Percentiles rank a stretch among this genome's conserved stretches.
phyloP scores from a whole-genome alignment of 1,140 invertebrate species.

The Camponotus floridanus region DNA sequence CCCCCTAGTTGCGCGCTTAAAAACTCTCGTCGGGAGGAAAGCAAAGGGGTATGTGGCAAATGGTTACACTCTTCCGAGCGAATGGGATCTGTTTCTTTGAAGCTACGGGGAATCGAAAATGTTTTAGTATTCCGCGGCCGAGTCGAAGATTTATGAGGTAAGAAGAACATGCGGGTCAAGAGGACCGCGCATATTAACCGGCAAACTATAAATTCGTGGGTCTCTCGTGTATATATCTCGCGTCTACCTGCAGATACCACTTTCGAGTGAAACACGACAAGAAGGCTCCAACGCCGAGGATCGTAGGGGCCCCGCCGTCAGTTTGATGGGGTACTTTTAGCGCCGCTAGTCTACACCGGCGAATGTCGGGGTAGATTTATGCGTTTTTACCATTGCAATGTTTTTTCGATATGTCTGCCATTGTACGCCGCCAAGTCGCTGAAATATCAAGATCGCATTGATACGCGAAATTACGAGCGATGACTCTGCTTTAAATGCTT shows the following conservation, averaged over 20 bases:
- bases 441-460: slow-evolving; percentile 57
- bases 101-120: slow-evolving; percentile 62
- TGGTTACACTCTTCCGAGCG: slow-evolving; percentile 64
- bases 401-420: slow-evolving; percentile 58
- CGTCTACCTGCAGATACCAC: slow-evolving; percentile 64
- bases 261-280: slow-evolving; percentile 68
- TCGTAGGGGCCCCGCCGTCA: slow-evolving; percentile 62
- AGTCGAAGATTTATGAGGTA: slow-evolving; percentile 71
- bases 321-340: slow-evolving; percentile 63
- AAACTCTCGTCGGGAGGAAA: not conserved
- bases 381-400: slow-evolving; percentile 47
- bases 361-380: slow-evolving; percentile 66
- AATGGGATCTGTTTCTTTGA: slow-evolving; percentile 46
- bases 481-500: not conserved
- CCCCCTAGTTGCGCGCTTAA: not conserved
- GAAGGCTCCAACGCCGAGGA: slow-evolving; percentile 20
- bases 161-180: slow-evolving; percentile 74
- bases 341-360: slow-evolving; percentile 48
- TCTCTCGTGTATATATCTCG: slow-evolving; percentile 62
- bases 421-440: slow-evolving; percentile 25
- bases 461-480: slow-evolving; percentile 55
- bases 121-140: slow-evolving; percentile 73
- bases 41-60: slow-evolving; percentile 34
- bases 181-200: slow-evolving; percentile 72
- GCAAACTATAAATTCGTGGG: slow-evolving; percentile 71